Percentiles rank a stretch among this genome's conserved stretches.
Conservation (phyloP, 2,888 invertebrate genomes). For the Plagodis pulveraria region DNA sequence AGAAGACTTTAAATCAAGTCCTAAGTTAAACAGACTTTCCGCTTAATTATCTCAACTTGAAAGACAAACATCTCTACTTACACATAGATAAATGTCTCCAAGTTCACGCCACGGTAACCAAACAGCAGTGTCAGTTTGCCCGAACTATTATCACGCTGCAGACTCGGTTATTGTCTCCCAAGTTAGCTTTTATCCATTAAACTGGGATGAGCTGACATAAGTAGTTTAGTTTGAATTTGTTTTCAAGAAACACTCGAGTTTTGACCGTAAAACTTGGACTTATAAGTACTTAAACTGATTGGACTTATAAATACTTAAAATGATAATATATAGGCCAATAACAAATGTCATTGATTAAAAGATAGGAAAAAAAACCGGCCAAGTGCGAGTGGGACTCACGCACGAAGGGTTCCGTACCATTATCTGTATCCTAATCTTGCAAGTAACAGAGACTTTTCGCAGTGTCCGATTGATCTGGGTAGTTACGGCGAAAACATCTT, state of each 20-base stretch:
- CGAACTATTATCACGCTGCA: slow-evolving; percentile 15
- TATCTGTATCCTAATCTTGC: too few relatives aligned
- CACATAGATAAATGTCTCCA: slow-evolving; percentile 9
- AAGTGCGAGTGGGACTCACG: too few relatives aligned
- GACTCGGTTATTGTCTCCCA: slow-evolving; percentile 17
- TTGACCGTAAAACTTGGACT: slow-evolving; percentile 18
- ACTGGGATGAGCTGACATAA: slow-evolving; percentile 23
- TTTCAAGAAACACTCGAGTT: slow-evolving; percentile 19
- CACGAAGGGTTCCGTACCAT: too few relatives aligned
- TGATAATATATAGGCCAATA: neutral
- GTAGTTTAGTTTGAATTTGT: slow-evolving; percentile 19
- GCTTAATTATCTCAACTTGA: slow-evolving; percentile 14
- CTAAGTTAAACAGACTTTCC: slow-evolving; percentile 5
- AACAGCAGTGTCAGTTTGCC: slow-evolving; percentile 1
- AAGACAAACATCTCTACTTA: slow-evolving; percentile 19
- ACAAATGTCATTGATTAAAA: too few relatives aligned
- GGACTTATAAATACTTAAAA: slow-evolving; percentile 12
- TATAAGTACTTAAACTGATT: slow-evolving; percentile 11
- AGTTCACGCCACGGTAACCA: neutral
- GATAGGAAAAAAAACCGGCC: too few relatives aligned
- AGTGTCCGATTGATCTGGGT: too few relatives aligned
- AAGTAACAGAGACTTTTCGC: too few relatives aligned
- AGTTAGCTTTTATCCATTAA: slow-evolving; percentile 22
- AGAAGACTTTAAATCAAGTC: too few relatives aligned
- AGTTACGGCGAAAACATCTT: too few relatives aligned